Evolutionary conservation across 1,140 invertebrate species (phyloP).

Genomic region (Tenebrio molitor): DNA sequence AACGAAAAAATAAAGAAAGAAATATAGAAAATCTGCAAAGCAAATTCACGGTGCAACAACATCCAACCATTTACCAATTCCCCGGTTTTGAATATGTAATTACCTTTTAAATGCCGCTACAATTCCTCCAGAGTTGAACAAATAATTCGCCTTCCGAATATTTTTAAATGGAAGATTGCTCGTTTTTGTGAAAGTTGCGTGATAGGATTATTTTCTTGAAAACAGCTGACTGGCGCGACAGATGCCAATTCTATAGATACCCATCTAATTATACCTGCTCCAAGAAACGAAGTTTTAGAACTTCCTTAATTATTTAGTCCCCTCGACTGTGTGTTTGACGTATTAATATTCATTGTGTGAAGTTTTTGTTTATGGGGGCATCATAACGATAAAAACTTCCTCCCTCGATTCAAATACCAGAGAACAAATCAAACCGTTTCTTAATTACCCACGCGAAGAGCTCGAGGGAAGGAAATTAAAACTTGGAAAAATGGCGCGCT

Average conservation of each 20-base stretch:
- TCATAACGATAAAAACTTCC: not conserved
- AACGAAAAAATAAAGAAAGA: not conserved
- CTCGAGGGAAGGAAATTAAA: no score
- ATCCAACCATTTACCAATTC: not conserved
- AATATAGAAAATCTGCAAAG: not conserved
- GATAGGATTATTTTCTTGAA: not conserved
- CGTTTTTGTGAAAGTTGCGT: not conserved
- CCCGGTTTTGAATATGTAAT: conserved; percentile 4
- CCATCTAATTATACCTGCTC: conserved; percentile 4
- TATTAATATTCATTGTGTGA: not conserved
- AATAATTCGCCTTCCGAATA: not conserved
- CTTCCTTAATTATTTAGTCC: conserved; percentile 5
- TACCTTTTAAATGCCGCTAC: not conserved
- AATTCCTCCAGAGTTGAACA: not conserved
- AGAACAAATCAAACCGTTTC: not conserved
- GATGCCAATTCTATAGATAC: conserved; percentile 8
- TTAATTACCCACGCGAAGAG: no score
- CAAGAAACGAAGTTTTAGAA: not conserved
- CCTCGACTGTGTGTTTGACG: not conserved
- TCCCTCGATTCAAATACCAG: not conserved
- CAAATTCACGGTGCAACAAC: not conserved
- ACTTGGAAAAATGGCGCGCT: no score
- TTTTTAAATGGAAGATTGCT: not conserved
- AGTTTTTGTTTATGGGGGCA: not conserved
- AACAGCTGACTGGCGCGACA: conserved; percentile 4